phyloP scores from a whole-genome alignment of 2,888 invertebrate species.

The Megalurothrips usitatus region DNA sequence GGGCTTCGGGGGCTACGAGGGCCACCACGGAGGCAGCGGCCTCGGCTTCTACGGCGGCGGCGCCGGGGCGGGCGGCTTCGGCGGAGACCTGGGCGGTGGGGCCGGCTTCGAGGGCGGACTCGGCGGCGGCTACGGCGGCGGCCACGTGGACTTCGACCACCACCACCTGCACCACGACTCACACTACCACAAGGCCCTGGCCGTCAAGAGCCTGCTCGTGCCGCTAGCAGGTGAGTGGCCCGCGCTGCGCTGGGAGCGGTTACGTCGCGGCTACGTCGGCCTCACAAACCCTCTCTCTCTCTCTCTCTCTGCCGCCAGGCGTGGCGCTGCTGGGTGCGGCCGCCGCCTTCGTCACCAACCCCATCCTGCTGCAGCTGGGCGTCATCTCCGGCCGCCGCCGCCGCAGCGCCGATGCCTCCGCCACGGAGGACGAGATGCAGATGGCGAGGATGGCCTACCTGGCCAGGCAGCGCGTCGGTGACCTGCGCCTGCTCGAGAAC shows the following conservation, averaged over 20 bases:
- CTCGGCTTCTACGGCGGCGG: constrained; percentile 24
- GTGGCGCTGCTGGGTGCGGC: constrained; percentile 76
- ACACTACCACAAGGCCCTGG: constrained; percentile 34
- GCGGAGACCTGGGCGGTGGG: background rate
- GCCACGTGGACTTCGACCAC: constrained; percentile 13
- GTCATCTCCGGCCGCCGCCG: constrained; percentile 56
- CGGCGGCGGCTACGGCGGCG: constrained; percentile 8
- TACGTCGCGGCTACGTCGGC: too few relatives aligned
- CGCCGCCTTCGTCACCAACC: constrained; percentile 71
- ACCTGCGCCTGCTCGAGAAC: constrained; percentile 39
- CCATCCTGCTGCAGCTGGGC: constrained; percentile 71
- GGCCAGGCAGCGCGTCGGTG: constrained; percentile 32
- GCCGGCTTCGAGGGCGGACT: background rate
- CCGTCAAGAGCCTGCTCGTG: constrained; percentile 56
- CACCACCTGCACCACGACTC: constrained; percentile 34
- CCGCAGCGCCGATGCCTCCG: background rate
- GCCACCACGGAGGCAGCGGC: constrained; percentile 30
- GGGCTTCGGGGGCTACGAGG: background rate
- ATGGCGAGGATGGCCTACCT: background rate
- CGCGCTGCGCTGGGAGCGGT: too few relatives aligned
- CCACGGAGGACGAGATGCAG: constrained; percentile 31
- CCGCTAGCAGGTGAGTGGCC: constrained; percentile 59
- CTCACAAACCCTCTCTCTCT: background rate
- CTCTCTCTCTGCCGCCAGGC: constrained; percentile 46
- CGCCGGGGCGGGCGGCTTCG: background rate